phyloP scores from a whole-genome alignment of 2,888 invertebrate genomes.

The Aporophyla nigra region DNA sequence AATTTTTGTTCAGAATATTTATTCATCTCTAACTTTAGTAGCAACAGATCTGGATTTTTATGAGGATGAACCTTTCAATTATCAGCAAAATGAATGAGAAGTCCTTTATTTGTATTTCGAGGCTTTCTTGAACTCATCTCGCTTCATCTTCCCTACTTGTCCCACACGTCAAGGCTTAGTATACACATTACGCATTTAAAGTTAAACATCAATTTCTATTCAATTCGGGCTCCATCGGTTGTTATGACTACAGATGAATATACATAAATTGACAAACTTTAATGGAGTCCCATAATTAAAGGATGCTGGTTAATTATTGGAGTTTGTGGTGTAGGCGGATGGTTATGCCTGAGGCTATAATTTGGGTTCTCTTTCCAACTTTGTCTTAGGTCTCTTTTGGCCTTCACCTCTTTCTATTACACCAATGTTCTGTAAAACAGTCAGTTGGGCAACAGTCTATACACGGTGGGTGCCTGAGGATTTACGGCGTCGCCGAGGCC shows the following conservation, averaged over 20 bases:
- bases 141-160: slow-evolving; percentile 26
- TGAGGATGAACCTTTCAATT: too few species aligned
- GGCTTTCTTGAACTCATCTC: background rate
- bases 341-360: background rate
- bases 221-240: slow-evolving; percentile 57
- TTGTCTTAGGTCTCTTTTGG: background rate
- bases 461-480: too few species aligned
- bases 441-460: too few species aligned
- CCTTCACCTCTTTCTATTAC: too few species aligned
- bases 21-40: background rate
- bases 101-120: background rate
- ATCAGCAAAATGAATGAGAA: too few species aligned
- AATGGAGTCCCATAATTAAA: slow-evolving; percentile 56
- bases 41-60: too few species aligned
- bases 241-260: slow-evolving; percentile 60
- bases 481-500: too few species aligned
- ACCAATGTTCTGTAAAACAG: too few species aligned
- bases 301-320: slow-evolving; percentile 32
- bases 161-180: slow-evolving; percentile 39
- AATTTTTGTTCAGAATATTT: too few species aligned
- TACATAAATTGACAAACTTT: slow-evolving; percentile 62
- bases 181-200: slow-evolving; percentile 67
- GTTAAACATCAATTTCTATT: slow-evolving; percentile 72
- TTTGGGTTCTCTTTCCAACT: background rate
- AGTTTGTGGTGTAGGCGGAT: background rate